Percentiles rank a stretch among this genome's conserved stretches.
phyloP scores from a whole-genome alignment of 2,888 invertebrate genomes.

The Drosophila kokeensis region DNA sequence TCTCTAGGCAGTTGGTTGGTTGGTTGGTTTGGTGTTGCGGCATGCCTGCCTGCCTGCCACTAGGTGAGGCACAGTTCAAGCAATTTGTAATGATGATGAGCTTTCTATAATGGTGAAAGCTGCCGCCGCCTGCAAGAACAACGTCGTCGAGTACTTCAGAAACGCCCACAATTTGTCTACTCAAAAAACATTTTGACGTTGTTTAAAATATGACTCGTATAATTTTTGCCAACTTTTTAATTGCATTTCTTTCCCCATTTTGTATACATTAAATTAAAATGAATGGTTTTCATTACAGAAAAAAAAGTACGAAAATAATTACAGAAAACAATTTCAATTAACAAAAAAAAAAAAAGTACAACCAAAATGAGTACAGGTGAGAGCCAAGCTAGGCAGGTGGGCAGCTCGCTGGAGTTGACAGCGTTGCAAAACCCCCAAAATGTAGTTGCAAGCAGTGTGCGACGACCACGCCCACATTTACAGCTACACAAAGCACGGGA shows the following conservation, averaged over 20 bases:
- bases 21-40: neutral
- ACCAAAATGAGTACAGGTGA: constrained; percentile 1
- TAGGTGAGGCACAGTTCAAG: constrained; percentile 50
- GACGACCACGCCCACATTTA: constrained; percentile 62
- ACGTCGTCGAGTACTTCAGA: constrained; percentile 18
- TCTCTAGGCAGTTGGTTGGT: neutral
- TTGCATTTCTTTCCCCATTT: constrained; percentile 7
- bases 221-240: constrained; percentile 24
- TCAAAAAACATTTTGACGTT: constrained; percentile 11
- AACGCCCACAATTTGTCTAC: constrained; percentile 50
- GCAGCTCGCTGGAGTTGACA: constrained; percentile 48
- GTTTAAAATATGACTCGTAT: neutral
- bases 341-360: constrained; percentile 11
- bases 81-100: constrained; percentile 65
- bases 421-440: constrained; percentile 38
- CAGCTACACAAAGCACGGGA: constrained; percentile 41
- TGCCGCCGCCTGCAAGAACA: constrained; percentile 35
- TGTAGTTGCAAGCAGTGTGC: constrained; percentile 31
- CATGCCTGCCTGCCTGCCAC: neutral
- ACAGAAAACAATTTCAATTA: constrained; percentile 67
- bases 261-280: constrained; percentile 36
- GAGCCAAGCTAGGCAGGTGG: constrained; percentile 26
- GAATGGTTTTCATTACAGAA: constrained; percentile 24
- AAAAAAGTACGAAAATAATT: constrained; percentile 37
- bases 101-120: constrained; percentile 60